Conservation (phyloP, 2,113 vertebrate genomes). For the Planiliza haematocheilus region DNA sequence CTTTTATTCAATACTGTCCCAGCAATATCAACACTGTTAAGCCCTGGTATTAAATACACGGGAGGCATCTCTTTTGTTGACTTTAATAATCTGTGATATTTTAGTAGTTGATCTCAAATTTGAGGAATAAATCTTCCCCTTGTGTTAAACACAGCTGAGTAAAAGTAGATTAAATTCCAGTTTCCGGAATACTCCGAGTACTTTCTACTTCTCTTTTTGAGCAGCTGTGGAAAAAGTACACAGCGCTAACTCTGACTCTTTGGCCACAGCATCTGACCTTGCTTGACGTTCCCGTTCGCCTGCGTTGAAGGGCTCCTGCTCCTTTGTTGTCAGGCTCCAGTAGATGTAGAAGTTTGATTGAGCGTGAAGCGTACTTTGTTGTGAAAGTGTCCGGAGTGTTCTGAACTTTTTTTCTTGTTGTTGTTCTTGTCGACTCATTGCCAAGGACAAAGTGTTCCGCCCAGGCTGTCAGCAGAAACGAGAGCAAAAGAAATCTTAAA, state of each 20-base stretch:
- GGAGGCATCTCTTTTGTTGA: neutral
- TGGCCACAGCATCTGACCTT: neutral
- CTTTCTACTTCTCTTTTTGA: neutral
- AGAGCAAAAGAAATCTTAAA: neutral
- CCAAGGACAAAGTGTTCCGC: constrained; percentile 47
- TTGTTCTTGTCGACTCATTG: constrained; percentile 47
- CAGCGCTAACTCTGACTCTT: neutral
- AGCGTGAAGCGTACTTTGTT: constrained; percentile 39
- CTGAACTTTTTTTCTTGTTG: constrained; percentile 25
- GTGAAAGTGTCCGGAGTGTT: constrained; percentile 30
- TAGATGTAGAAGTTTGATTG: constrained; percentile 32
- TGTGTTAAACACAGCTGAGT: neutral
- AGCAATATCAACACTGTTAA: constrained; percentile 6
- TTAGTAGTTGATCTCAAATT: neutral
- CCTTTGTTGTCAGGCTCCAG: neutral
- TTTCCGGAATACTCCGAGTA: neutral
- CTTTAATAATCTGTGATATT: neutral
- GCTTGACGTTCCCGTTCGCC: neutral
- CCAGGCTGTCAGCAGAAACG: constrained; percentile 1
- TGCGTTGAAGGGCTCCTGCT: neutral
- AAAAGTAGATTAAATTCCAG: neutral
- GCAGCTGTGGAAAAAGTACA: neutral
- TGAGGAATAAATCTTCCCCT: neutral
- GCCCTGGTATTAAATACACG: neutral
- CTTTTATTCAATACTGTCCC: constrained; percentile 11